Evolutionary conservation across 2,113 vertebrate species (phyloP), one percentile per base, ranked within the genome.

Genomic region (Chascanopsetta lugubris): DNA sequence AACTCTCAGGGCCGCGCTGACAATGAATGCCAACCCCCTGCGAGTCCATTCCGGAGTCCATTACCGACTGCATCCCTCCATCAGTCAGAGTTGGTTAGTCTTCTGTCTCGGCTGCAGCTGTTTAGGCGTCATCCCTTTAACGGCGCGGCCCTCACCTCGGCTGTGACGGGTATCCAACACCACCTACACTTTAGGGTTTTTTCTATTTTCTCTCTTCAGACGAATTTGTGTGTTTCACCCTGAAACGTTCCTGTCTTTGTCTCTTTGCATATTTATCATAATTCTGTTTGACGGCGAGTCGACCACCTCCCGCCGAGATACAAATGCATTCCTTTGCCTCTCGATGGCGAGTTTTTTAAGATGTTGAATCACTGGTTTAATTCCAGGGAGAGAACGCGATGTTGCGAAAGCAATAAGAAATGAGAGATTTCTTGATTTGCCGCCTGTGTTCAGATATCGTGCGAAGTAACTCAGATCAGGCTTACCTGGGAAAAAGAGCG

Each of bases 51-150:
- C 77, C 57, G 22, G 54, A 76, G 65, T 74, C 47, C 76, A 83
- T 80, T 75, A 83, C 55, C 17, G 22, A 11, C 36, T 30, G 25
- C 38, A 18, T 58, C 51, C 22, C 46, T 74, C 73, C 62, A 45
- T 78, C 83, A 75, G 69, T 85, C 79, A 77, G 53, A 79, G 70
- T 8, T 51, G 67, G 51, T 85, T 64, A 69, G 43, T 55, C 3
- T 78, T 69, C 53, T 32, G 60, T 76, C 65, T 75, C 11, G 9
- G 54, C 64, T 18, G 66, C 47, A 71, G 60, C 70, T 74, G 75
- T 48, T 57, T 15, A 49, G 24, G 49, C 81, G 66, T 77, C 57
- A 45, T 34, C 20, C n/a, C 29, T 47, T 47, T 74, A 55, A 62
- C 15, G 38, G 38, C 21, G 7, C 5, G 3, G 36, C n/a, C n/a